Conservation (phyloP, 2,113 vertebrate genomes). For the Nerophis ophidion region DNA sequence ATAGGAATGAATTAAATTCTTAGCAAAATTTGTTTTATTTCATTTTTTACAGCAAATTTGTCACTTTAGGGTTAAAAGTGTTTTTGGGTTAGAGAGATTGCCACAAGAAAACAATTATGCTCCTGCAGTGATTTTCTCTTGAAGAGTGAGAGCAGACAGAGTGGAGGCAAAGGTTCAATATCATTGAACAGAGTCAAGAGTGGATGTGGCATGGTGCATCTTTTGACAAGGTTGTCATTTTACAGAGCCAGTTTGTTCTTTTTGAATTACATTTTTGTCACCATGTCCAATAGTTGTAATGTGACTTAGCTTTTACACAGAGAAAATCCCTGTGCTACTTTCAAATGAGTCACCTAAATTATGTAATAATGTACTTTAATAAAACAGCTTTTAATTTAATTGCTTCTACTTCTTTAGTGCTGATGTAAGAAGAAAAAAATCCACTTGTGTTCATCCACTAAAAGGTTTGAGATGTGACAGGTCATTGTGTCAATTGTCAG, state of each 20-base stretch:
- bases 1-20: neutral
- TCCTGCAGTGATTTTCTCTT: neutral
- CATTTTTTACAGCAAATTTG: too few species aligned
- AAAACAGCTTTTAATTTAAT: neutral
- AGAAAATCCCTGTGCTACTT: constrained; percentile 23
- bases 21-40: neutral
- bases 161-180: constrained; percentile 13
- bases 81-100: neutral
- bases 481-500: constrained; percentile 39
- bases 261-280: constrained; percentile 34
- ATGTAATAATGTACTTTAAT: neutral
- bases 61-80: too few species aligned
- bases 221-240: constrained; percentile 57
- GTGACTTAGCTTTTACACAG: constrained; percentile 42
- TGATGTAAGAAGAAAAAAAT: constrained; percentile 6
- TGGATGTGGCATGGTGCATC: constrained; percentile 25
- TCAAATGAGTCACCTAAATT: neutral
- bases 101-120: neutral
- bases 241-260: constrained; percentile 30
- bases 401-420: neutral
- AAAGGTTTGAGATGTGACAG: constrained; percentile 7
- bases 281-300: constrained; percentile 40
- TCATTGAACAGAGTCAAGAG: constrained; percentile 37
- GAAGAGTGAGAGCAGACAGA: constrained; percentile 4
- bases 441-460: neutral